Base-by-base conservation (phyloP, 30 jellyfish, hydroid and myxozoan species). In the Aurelia aurita complex sp. Pacific region DNA sequence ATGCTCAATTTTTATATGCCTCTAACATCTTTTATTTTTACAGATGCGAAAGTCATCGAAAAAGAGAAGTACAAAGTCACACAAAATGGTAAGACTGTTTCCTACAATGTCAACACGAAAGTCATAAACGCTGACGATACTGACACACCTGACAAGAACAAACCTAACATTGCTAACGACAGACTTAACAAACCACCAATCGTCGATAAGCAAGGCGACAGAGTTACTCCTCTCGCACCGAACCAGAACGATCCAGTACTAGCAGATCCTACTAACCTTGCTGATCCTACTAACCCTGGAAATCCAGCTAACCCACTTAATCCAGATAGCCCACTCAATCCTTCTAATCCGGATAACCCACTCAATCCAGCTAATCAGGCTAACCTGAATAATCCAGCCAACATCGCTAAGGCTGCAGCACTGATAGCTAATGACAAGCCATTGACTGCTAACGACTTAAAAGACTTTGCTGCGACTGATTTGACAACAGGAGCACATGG, bases 11-110 rank as follows among this genome's bases (percentile, higher is more conserved):
- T 8, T 46, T 14, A 9, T 4, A 7, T 46, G 57, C 8, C 57
- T 46, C 57, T 46, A 46, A 46, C 8, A 46, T 46, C 57, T 46
- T 46, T 6, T 46, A 46, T 46, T 9, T 46, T 46, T 74, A 17
- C 73, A 79, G 80, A 79, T 9, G 11, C 81, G 69, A 54, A 38
- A 32, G 71, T 66, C 59, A 50, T 79, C 68, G 81, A 79, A 66
- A 65, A 71, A 14, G 81, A 79, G 74, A 79, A 79, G 53, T 79
- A 64, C 15, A 81, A 81, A 36, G 83, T 81, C 29, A 67, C 67
- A 13, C 84, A 81, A 69, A 81, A 81, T 66, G 90, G 90, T 81
- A 81, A 81, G 90, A 38, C 63, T 36, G 84, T 69, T 60, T 67
- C 83, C 36, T 81, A 81, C 59, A 43, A 81, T 34, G 57, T 81